These are phyloP conservation scores for Peromyscus melanophrys DNA, from an alignment of 2,797 vertebrate genomes.

Conservation along the genomic window DNA sequence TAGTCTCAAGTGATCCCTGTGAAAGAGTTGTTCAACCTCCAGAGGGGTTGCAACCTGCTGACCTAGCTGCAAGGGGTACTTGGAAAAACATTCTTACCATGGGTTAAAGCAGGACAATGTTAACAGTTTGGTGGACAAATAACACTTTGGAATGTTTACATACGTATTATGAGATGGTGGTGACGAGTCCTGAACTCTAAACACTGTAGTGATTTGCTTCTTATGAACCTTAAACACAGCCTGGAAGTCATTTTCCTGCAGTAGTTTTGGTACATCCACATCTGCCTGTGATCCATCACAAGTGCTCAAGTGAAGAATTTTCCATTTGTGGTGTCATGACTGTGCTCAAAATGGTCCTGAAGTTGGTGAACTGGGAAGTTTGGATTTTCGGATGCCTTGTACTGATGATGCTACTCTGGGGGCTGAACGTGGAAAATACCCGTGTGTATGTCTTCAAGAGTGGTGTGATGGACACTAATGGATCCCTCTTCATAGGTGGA, in stretches of 20 bases:
- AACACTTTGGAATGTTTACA: not conserved
- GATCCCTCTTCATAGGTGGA: not conserved
- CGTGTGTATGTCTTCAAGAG: not conserved
- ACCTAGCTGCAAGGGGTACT: too few relatives aligned
- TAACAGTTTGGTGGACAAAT: not conserved
- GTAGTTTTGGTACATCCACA: not conserved
- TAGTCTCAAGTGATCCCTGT: not conserved
- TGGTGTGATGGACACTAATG: too few relatives aligned
- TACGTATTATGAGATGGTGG: not conserved
- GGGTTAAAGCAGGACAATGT: not conserved
- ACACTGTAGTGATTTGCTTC: not conserved
- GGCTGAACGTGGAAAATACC: not conserved
- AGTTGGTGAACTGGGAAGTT: not conserved
- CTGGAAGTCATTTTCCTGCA: not conserved
- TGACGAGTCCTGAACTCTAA: not conserved
- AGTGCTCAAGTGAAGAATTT: not conserved
- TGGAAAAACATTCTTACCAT: not conserved
- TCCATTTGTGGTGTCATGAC: not conserved
- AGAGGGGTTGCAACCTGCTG: not conserved
- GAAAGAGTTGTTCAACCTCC: not conserved
- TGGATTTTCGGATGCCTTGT: not conserved
- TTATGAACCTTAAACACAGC: not conserved
- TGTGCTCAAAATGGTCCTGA: not conserved
- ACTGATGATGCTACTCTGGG: not conserved
- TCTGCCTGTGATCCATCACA: not conserved